Evolutionary conservation across 2,797 vertebrate genomes (phyloP).

Genomic region (Hirundo rustica): DNA sequence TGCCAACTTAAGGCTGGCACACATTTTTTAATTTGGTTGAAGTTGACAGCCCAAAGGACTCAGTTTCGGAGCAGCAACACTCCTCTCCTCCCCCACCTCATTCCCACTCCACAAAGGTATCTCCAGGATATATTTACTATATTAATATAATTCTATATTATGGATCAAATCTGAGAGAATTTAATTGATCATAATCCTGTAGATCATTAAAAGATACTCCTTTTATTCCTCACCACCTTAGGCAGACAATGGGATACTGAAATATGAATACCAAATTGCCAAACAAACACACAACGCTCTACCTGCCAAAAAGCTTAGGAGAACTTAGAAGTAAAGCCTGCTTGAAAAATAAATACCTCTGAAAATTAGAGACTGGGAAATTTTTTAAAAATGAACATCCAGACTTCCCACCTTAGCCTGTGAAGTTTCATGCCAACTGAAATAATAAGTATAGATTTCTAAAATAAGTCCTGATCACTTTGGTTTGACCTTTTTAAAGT

Average conservation of each 20-base stretch:
- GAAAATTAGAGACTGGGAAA: neutral
- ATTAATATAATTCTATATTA: neutral
- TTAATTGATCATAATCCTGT: neutral
- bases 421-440: neutral
- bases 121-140: neutral
- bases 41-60: slow-evolving; percentile 68
- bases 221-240: slow-evolving; percentile 8
- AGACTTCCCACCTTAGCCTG: neutral
- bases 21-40: slow-evolving; percentile 75
- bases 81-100: slow-evolving; percentile 30
- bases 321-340: neutral
- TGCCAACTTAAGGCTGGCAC: slow-evolving; percentile 78
- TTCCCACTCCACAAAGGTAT: slow-evolving; percentile 35
- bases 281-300: neutral
- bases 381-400: neutral
- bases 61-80: slow-evolving; percentile 30
- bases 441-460: neutral
- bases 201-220: slow-evolving; percentile 7
- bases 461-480: neutral
- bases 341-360: neutral
- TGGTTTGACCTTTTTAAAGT: neutral
- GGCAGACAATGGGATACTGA: neutral
- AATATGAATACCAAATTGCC: slow-evolving; percentile 12
- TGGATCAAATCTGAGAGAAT: neutral
- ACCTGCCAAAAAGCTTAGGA: neutral